Evolutionary conservation across 2,888 invertebrate genomes (phyloP).

Genomic region (Boloria selene): DNA sequence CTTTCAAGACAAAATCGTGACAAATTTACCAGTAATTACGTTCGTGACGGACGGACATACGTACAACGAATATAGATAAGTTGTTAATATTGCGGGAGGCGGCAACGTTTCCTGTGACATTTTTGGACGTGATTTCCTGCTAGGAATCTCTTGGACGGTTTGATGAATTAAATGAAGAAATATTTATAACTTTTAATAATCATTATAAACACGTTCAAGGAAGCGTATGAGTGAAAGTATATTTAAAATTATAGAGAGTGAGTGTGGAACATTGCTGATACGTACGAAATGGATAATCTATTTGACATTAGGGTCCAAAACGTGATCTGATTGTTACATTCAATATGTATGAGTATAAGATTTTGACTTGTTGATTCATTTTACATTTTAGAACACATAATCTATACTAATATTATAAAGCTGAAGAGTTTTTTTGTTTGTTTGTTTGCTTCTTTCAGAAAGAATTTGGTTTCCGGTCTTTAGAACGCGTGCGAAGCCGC

Average conservation of each 20-base stretch:
- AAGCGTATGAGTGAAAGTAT: conserved; percentile 10
- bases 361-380: no score
- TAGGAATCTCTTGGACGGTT: conserved; percentile 32
- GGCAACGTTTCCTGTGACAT: conserved; percentile 64
- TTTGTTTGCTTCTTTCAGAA: no score
- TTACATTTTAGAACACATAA: no score
- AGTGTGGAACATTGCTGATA: not conserved
- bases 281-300: no score
- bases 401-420: no score
- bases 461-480: no score
- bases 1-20: conserved; percentile 36
- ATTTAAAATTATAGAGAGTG: not conserved
- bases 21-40: conserved; percentile 41
- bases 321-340: no score
- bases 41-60: conserved; percentile 53
- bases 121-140: conserved; percentile 71
- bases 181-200: conserved; percentile 16
- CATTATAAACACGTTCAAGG: conserved; percentile 11
- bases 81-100: conserved; percentile 48
- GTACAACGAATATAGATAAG: conserved; percentile 62
- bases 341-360: no score
- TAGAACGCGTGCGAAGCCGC: no score
- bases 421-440: no score
- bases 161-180: conserved; percentile 24
- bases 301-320: no score